Evolutionary conservation across 1,140 invertebrate species (phyloP).

Genomic region (Himalopsyche phryganea): DNA sequence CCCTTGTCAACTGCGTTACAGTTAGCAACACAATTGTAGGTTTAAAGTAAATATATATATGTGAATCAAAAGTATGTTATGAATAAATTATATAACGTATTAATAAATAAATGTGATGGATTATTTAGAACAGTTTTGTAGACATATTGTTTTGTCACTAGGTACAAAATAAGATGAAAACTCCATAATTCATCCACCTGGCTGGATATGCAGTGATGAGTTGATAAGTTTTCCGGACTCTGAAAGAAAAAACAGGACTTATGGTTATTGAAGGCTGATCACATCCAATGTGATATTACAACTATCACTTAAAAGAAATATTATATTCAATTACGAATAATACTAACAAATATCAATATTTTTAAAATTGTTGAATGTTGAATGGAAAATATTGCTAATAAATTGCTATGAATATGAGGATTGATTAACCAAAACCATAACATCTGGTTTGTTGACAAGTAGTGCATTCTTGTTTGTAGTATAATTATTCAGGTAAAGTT

Average conservation of each 20-base stretch:
- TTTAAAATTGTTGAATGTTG: too few relatives aligned
- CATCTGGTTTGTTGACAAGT: too few relatives aligned
- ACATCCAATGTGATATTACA: not conserved
- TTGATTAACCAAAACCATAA: too few relatives aligned
- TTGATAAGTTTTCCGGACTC: constrained; percentile 15
- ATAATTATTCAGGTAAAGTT: too few relatives aligned
- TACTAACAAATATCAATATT: not conserved
- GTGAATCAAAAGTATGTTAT: constrained; percentile 28
- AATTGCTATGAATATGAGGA: too few relatives aligned
- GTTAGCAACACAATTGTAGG: constrained; percentile 16
- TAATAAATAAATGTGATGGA: constrained; percentile 30
- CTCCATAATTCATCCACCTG: not conserved
- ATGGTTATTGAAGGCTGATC: not conserved
- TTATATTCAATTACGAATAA: too few relatives aligned
- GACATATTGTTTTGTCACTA: constrained; percentile 10
- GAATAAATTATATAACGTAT: constrained; percentile 29
- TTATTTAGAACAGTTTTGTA: constrained; percentile 15
- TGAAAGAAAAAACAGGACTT: constrained; percentile 5
- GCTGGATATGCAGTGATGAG: constrained; percentile 11
- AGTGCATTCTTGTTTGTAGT: too few relatives aligned
- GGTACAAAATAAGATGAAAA: constrained; percentile 2
- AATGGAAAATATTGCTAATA: too few relatives aligned
- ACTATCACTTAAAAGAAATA: too few relatives aligned
- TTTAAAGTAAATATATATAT: constrained; percentile 1
- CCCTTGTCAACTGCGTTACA: constrained; percentile 21